Evolutionary conservation across 2,888 invertebrate genomes (phyloP), one percentile per base, ranked within the genome.

Genomic region (Malthinus flaveolus): DNA sequence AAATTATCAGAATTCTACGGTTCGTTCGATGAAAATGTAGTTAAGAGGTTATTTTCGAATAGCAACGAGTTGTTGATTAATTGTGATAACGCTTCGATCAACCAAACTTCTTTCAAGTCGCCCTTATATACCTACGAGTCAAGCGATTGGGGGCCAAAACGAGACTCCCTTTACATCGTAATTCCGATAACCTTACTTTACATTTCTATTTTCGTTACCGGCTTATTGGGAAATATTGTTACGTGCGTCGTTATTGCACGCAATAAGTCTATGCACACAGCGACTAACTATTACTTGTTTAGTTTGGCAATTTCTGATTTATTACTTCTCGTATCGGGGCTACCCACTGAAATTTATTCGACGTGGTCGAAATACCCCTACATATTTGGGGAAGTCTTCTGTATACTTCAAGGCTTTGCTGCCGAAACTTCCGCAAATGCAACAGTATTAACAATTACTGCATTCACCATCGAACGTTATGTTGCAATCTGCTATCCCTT

Each of bases 401-500:
- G 94, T 77, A 83, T 91, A 8, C 78, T 88, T 8, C 74, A 84
- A 53, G 68, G 68, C 23, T 83, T 93, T 47, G 87, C 91, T 0
- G 90, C 93, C 0, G 95, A 95, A 78, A 91, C 91, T n/a, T 89
- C 90, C 0, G 88, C 90, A 12, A 91, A 91, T 73, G 91, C 92
- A 0, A 93, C 93, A 0, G 93, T 95, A 1, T 78, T 91, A 61
- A 91, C 90, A 8, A 95, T 95, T 70, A 92, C 93, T 0, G 92
- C 93, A 1, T 95, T 95, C 76, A 95, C 90, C 0, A 87, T 93
- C 9, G 95, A 95, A 76, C 83, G 95, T 61, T 95, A 93, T 74
- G 87, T 93, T 34, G 93, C 93, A 4, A 93, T 93, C 68, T 93
- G 92, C 71, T 88, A 91, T 72, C 95, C 95, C 0, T 91, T 95